These are phyloP conservation scores for Lepidurus couesii DNA, from an alignment of 1,140 invertebrate species.

Conservation along the genomic window DNA sequence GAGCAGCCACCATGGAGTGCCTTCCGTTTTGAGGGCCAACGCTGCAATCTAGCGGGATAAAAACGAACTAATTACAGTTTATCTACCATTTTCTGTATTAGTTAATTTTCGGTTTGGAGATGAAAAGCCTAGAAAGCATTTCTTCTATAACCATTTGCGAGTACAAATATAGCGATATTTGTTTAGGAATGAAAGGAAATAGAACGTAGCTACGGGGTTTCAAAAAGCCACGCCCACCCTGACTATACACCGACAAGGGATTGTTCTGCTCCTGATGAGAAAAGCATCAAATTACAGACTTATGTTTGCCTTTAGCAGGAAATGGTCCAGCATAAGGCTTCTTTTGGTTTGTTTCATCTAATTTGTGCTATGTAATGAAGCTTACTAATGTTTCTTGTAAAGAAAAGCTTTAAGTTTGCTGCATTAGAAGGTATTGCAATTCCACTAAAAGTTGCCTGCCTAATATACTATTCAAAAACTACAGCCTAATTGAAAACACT, in stretches of 20 bases:
- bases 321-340: background rate
- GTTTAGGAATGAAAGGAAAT: background rate
- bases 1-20: slow-evolving; percentile 20
- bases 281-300: slow-evolving; percentile 22
- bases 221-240: background rate
- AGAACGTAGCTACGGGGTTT: background rate
- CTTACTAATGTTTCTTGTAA: background rate
- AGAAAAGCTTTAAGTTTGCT: too few species aligned
- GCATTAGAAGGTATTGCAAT: too few species aligned
- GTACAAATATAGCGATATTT: too few species aligned
- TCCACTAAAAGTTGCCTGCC: too few species aligned
- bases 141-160: too few species aligned
- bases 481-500: too few species aligned
- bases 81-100: too few species aligned
- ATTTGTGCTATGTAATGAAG: background rate
- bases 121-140: too few species aligned
- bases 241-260: background rate
- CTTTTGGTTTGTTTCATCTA: background rate
- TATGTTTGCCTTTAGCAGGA: background rate
- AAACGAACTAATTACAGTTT: background rate
- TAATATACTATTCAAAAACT: too few species aligned
- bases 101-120: too few species aligned
- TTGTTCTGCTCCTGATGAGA: background rate
- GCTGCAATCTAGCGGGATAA: background rate
- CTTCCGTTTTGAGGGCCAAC: background rate